Percentiles rank a stretch among this genome's conserved stretches.
Evolutionary conservation across 1,140 invertebrate species (phyloP).

Genomic region (Solenopsis fugax): DNA sequence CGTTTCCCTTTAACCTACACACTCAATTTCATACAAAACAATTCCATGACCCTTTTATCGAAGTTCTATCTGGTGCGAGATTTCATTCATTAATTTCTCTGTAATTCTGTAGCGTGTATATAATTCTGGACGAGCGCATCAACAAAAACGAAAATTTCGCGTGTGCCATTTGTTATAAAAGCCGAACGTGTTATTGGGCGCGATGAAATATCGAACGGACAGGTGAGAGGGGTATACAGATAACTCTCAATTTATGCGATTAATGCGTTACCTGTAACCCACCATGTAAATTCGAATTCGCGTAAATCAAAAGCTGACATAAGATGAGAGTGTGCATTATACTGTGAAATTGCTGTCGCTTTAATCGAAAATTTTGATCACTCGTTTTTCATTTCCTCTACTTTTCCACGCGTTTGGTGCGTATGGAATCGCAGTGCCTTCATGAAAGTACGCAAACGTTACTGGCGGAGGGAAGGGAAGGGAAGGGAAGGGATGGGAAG

Average conservation of each 20-base stretch:
- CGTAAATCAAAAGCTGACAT: slow-evolving; percentile 39
- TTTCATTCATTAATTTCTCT: background rate
- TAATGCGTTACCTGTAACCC: slow-evolving; percentile 29
- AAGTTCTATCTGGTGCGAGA: background rate
- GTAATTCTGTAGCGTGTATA: background rate
- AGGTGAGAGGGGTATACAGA: background rate
- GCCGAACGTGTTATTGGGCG: slow-evolving; percentile 15
- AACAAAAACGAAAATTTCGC: slow-evolving; percentile 30
- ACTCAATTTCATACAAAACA: slow-evolving; percentile 4
- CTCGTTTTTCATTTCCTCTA: background rate
- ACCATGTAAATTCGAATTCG: slow-evolving; percentile 23
- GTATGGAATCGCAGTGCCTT: background rate
- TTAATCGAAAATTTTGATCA: slow-evolving; percentile 38
- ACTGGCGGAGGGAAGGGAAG: background rate
- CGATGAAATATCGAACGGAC: slow-evolving; percentile 43
- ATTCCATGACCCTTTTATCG: background rate
- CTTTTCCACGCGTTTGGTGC: slow-evolving; percentile 12
- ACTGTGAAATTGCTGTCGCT: background rate
- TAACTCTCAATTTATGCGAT: slow-evolving; percentile 50
- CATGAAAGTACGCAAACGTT: background rate
- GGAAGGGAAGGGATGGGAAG: background rate
- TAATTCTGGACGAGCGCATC: background rate
- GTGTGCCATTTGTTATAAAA: slow-evolving; percentile 18
- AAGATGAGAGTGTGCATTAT: background rate
- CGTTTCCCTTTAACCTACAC: slow-evolving; percentile 76